Base-by-base conservation (phyloP, 92 coral and sea anemone species). In the Phenganax subtilis region DNA sequence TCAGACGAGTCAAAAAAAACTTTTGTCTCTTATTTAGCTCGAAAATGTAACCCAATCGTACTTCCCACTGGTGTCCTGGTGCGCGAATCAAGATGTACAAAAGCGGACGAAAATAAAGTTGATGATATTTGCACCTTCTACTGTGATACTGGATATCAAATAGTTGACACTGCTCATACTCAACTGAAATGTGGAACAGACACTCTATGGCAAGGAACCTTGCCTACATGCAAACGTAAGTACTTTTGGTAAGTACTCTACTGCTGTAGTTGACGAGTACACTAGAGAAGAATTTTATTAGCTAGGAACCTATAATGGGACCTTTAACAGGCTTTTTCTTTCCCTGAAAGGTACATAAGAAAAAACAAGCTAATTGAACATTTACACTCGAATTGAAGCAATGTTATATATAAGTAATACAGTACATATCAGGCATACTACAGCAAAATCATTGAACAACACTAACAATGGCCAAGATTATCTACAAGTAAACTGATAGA, bases 11-110 rank as follows among this genome's bases (percentile, higher is more conserved):
- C 17, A 5, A 28, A 37, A 10, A 71, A 20, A 20, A 16, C 37
- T 75, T 17, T 27, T 0, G 37, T 57, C 59, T 77, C 20, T 78
- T 80, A 55, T 61, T 72, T 58, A 90, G 94, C 85, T 51, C 81
- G 86, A 31, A 31, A 8, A 29, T 91, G 90, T 53, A 56, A 69
- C 57, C 72, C 88, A 0, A 17, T 87, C 47, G 56, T 17, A 5
- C 14, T 52, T 17, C 90, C 92, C 0, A 51, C 9, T 68, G 85
- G 87, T 5, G 85, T 91, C 84, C 65, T 15, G 29, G 67, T 93
- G 5, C 65, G 67, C 68, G 93, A 96, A 16, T 75, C 89, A 14
- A 89, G 96, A 55, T 93, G 97, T 81, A 85, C 86, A 10, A 17
- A 74, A 53, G 10, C 56, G 3, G 75, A 85, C 44, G 88, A 89